Percentiles rank a stretch among this genome's conserved stretches.
Conservation (phyloP, 2,888 invertebrate species). For the Caenorhabditis macrosperma region DNA sequence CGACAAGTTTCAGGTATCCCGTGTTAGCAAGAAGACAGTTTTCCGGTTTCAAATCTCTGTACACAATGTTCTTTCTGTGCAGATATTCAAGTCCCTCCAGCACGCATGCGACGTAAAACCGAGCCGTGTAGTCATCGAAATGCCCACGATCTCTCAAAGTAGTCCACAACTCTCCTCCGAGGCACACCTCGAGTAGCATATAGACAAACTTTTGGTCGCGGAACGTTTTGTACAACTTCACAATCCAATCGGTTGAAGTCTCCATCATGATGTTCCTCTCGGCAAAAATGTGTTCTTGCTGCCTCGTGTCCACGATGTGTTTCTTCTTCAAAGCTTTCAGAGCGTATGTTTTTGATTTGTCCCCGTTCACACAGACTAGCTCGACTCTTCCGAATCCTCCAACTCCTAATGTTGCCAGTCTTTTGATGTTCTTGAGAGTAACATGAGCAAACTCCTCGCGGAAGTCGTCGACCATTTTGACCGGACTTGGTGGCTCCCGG, state of each 20-base stretch:
- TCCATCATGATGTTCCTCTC: slow-evolving; percentile 90
- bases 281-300: slow-evolving; percentile 91
- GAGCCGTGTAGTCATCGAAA: slow-evolving; percentile 80
- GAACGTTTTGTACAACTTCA: slow-evolving; percentile 92
- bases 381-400: slow-evolving; percentile 93
- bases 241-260: slow-evolving; percentile 87
- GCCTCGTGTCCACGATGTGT: slow-evolving; percentile 91
- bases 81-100: slow-evolving; percentile 98
- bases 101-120: slow-evolving; percentile 93
- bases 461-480: slow-evolving; percentile 68
- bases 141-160: slow-evolving; percentile 88
- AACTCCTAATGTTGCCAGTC: slow-evolving; percentile 90
- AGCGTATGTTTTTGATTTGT: slow-evolving; percentile 85
- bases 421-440: slow-evolving; percentile 87
- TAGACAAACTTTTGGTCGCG: slow-evolving; percentile 93
- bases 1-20: slow-evolving; percentile 92
- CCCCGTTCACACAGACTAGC: slow-evolving; percentile 81
- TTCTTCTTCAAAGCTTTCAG: slow-evolving; percentile 92
- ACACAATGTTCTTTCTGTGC: slow-evolving; percentile 96
- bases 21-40: slow-evolving; percentile 92
- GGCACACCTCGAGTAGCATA: slow-evolving; percentile 93
- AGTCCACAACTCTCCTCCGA: slow-evolving; percentile 96
- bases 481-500: slow-evolving; percentile 70
- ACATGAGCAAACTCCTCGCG: slow-evolving; percentile 84
- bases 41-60: slow-evolving; percentile 87